Evolutionary conservation across 2,797 vertebrate species (phyloP), one percentile per base, ranked within the genome.

Genomic region (Gambelia wislizenii): DNA sequence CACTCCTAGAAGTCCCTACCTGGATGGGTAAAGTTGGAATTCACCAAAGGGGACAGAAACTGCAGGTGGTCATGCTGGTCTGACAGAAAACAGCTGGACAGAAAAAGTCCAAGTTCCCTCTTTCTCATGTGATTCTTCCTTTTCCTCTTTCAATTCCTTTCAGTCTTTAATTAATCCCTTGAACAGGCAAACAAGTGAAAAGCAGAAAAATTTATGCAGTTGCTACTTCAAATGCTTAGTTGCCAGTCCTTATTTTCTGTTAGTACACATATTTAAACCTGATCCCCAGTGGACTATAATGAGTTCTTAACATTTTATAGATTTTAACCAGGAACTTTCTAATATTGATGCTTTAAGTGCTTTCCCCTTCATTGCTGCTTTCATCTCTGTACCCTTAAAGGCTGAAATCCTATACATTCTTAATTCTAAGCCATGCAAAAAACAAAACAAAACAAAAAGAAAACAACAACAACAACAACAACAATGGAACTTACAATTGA

Each of bases 181-280:
- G 70, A 75, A 83, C 33, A 75, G 79, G 54, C 72, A 87, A 75
- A 47, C 54, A 81, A 47, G 10, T 70, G 2, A 81, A 69, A 74
- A 81, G 67, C 16, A 72, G 18, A 82, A 82, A 74, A 82, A 82
- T 87, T 82, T 74, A 87, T 47, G 27, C 49, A 81, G 18, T 79
- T 79, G 69, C 52, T 18, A 27, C 6, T 25, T 69, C 74, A 44
- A 75, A 22, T 39, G 39, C 10, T 84, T 54, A 78, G 39, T 16
- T 16, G 44, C 49, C 56, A 59, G 18, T 49, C 22, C 54, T 47
- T 22, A n/a, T 89, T 44, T 72, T 85, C 18, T 67, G 42, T 80
- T 39, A 30, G 39, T 54, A 4, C 20, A 44, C 0, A 61, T 80
- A 85, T 74, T 30, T 49, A 49, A 82, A 74, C 12, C 61, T 77